Evolutionary conservation across 2,888 invertebrate species (phyloP), one percentile per base, ranked within the genome.

Genomic region (Plagodis pulveraria): DNA sequence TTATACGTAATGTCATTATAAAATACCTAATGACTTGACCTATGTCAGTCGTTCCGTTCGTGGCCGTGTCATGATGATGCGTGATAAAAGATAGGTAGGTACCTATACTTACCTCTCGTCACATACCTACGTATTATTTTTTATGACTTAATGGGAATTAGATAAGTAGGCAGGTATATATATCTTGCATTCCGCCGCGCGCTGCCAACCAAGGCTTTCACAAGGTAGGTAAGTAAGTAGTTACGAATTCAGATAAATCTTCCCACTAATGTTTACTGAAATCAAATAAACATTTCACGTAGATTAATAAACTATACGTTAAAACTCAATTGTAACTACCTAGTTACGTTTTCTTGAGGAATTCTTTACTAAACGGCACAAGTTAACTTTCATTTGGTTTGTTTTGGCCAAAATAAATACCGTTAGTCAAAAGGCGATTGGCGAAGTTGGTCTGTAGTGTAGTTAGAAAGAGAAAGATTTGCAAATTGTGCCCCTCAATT

Each of bases 371-470:
- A 85, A 22, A 86, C 86, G 75, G 84, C 77, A 74, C 66, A 67
- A 64, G 59, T 61, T 80, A 84, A 84, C 83, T 83, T 80, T 83
- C 79, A 81, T 79, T 76, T 78, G 77, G 76, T 81, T 80, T 81
- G 79, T 81, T 84, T 86, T 82, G 80, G 82, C 73, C 74, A 80
- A 76, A 77, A 71, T 80, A 87, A 77, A 70, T 80, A 87, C 87
- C 84, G 89, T 86, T 87, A 85, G 66, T 67, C 70, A 67, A 69
- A 72, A 67, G 67, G 22, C 69, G 72, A 66, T 66, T 65, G 65
- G 64, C 59, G 67, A 71, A 72, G 55, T 50, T 56, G 63, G 54
- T 58, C 42, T 55, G 62, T 70, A 67, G 72, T 67, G 73, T 67
- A 68, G 77, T 70, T 75, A 80, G 80, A 86, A 71, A 80, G 83